Evolutionary conservation across 2,888 invertebrate genomes (phyloP), one percentile per base, ranked within the genome.

Genomic region (Stratiomys singularior): DNA sequence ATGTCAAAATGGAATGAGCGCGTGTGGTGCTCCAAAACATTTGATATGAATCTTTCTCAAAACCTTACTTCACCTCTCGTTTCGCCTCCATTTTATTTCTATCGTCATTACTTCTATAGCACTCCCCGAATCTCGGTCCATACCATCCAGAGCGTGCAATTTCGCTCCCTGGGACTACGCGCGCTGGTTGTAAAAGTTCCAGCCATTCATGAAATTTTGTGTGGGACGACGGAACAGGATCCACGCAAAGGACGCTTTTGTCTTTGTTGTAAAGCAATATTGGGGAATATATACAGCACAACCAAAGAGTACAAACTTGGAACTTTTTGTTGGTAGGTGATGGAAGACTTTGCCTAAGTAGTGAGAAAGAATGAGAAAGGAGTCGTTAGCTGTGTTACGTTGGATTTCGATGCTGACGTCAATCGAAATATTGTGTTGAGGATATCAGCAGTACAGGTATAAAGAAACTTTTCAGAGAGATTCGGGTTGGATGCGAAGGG

Each of bases 161-260:
- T 60, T 46, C 13, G 9, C 28, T 63, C 28, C 71, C 63, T 23
- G 46, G 60, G 52, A 69, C n/a, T 71, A 56, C 69, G 44, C 69
- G 69, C n/a, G 18, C 76, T n/a, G 71, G 46, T 79, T 77, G 79
- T 79, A 79, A 77, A 79, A 77, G 64, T 60, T 52, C 52, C 27
- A 21, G 56, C 79, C 79, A 79, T 79, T 79, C 79, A 79, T 79
- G 69, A 79, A 79, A 66, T 56, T 46, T 52, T 44, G 71, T 76
- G 79, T 79, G 77, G 79, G 77, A 79, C 60, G 74, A 28, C 23
- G 25, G 52, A 67, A 28, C 28, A 21, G 7, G 25, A 37, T 4
- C 28, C 30, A 21, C 64, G 58, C 56, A 58, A 21, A 28, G 47
- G 72, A 28, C 28, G 46, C 72, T 52, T 66, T 56, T 18, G 44